These are phyloP conservation scores for Electrona antarctica DNA, from an alignment of 2,113 vertebrate species.

Conservation along the genomic window DNA sequence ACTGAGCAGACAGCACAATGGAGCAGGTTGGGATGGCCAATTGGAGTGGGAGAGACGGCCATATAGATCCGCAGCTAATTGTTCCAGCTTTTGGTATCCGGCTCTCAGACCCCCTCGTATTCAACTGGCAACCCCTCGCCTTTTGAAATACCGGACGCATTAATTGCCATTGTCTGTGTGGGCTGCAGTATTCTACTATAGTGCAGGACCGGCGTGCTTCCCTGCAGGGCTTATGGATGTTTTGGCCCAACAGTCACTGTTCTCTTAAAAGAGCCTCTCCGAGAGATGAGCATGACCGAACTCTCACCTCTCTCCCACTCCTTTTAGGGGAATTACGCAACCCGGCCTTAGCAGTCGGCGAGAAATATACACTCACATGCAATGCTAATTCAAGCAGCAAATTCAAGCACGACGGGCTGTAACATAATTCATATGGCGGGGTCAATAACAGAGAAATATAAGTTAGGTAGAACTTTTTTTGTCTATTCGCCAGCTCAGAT, in stretches of 20 bases:
- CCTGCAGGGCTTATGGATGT: slow-evolving; percentile 64
- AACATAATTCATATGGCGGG: slow-evolving; percentile 28
- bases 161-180: slow-evolving; percentile 36
- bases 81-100: not conserved
- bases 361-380: slow-evolving; percentile 56
- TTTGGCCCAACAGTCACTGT: slow-evolving; percentile 60
- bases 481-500: slow-evolving; percentile 19
- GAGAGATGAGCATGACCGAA: slow-evolving; percentile 76
- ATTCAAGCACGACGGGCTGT: slow-evolving; percentile 53
- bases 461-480: slow-evolving; percentile 21
- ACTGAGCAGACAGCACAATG: slow-evolving; percentile 48
- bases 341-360: slow-evolving; percentile 54
- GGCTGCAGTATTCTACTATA: slow-evolving; percentile 28
- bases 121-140: slow-evolving; percentile 11
- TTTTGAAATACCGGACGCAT: slow-evolving; percentile 42
- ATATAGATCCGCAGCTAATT: not conserved
- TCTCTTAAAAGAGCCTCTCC: slow-evolving; percentile 67
- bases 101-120: slow-evolving; percentile 8
- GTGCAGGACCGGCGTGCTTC: slow-evolving; percentile 53
- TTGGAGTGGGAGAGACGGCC: slow-evolving; percentile 38
- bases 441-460: slow-evolving; percentile 51
- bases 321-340: slow-evolving; percentile 77
- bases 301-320: slow-evolving; percentile 61
- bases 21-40: slow-evolving; percentile 7
- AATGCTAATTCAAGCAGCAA: slow-evolving; percentile 69